Evolutionary conservation across 2,888 invertebrate species (phyloP), one percentile per base, ranked within the genome.

Genomic region (Orchestes rusci): DNA sequence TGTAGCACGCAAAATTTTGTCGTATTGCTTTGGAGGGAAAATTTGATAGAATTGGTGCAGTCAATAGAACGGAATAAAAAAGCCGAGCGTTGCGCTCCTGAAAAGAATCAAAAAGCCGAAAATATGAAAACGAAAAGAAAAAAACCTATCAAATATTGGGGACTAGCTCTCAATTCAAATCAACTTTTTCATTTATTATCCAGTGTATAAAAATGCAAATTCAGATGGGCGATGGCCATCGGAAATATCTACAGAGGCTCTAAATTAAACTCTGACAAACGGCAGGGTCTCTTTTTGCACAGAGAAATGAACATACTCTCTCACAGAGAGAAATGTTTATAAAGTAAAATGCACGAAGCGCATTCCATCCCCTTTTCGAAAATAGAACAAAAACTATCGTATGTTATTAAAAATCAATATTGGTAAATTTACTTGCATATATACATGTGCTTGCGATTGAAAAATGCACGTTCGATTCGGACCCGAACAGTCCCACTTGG

Each of bases 331-430:
- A 39, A 35, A 43, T 47, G 43, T 43, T 43, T 43, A 43, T 43
- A 44, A 44, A 44, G 48, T 43, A 40, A 47, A 47, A 47, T 47
- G 43, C 47, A 46, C 16, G 17, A 39, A 31, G 39, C 36, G 39
- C 36, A 39, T 18, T 30, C 15, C 16, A 39, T 16, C 29, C 30
- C 30, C 34, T 13, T 13, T 31, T 8, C 31, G 8, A 8, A 31
- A 40, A 41, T 13, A 15, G 28, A 40, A 8, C 29, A 36, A 44
- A 43, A 44, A 38, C n/a, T 38, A 18, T 43, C 5, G 23, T 38
- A 43, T 43, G 49, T 39, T 45, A 45, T 49, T 49, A 49, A 49
- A 49, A 49, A 49, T 49, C 49, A 42, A 49, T 49, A 49, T 49
- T 45, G 45, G 49, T 39, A 45, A 45, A 49, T 49, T 49, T 42